Conservation (phyloP, 1,140 invertebrate genomes). For the Ooceraea biroi region DNA sequence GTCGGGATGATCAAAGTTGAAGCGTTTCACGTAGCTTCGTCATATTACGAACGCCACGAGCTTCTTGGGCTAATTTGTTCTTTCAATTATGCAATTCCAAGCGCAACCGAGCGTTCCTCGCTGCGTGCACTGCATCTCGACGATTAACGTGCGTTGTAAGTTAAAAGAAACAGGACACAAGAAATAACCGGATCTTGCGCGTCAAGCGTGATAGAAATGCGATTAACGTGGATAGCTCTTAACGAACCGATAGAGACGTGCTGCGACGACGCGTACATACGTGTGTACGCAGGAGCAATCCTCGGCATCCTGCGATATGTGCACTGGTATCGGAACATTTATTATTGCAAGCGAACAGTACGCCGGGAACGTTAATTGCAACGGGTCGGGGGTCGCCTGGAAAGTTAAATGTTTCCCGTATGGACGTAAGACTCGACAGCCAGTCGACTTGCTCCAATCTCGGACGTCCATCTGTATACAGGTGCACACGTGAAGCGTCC, state of each 20-base stretch:
- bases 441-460: background rate
- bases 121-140: no score
- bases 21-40: no score
- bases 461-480: background rate
- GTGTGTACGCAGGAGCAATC: no score
- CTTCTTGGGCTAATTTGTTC: background rate
- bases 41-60: no score
- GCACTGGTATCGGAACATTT: slow-evolving; percentile 11
- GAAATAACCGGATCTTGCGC: background rate
- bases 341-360: background rate
- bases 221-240: background rate
- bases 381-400: background rate
- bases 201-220: slow-evolving; percentile 5
- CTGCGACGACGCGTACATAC: background rate
- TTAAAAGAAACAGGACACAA: background rate
- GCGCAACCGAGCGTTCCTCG: background rate
- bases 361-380: background rate
- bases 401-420: background rate
- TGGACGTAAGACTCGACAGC: background rate
- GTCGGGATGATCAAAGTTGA: no score
- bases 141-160: background rate
- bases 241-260: background rate
- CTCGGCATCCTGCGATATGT: background rate
- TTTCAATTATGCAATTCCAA: slow-evolving; percentile 8
- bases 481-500: background rate